Conservation (phyloP, 2,888 invertebrate genomes). For the Agriopis aurantiaria region DNA sequence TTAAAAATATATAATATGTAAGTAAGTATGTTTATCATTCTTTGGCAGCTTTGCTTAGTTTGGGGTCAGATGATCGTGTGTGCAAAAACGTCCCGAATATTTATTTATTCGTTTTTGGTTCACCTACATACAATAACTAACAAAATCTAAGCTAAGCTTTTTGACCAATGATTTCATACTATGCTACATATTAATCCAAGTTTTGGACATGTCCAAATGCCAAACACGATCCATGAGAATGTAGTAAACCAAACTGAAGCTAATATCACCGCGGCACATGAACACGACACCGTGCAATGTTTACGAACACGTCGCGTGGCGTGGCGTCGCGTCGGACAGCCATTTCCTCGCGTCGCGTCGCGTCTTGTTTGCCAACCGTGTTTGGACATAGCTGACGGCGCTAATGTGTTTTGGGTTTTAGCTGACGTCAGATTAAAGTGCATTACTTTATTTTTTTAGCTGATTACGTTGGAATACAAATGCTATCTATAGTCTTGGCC, state of each 20-base stretch:
- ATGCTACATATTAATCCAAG: no score
- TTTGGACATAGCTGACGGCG: slow-evolving; percentile 17
- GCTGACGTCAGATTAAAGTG: slow-evolving; percentile 15
- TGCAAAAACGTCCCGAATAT: no score
- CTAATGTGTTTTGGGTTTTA: slow-evolving; percentile 32
- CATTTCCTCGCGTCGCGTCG: slow-evolving; percentile 27
- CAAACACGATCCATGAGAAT: background rate
- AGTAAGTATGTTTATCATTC: no score
- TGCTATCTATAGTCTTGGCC: background rate
- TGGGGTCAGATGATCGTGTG: no score
- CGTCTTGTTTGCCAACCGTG: slow-evolving; percentile 25
- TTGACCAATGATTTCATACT: no score
- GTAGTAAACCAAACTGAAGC: background rate
- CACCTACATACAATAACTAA: no score
- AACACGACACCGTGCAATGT: slow-evolving; percentile 6
- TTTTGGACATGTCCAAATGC: no score
- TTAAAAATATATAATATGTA: no score
- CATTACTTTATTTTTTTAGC: slow-evolving; percentile 8
- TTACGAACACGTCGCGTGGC: slow-evolving; percentile 11
- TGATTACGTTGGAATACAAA: background rate
- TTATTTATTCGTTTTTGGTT: no score
- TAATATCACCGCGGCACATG: slow-evolving; percentile 8
- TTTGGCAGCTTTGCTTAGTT: no score
- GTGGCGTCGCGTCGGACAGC: slow-evolving; percentile 22
- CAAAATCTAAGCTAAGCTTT: no score